phyloP scores from a whole-genome alignment of 37 sponge, comb jelly and placozoan genomes.

The Beroe ovata region DNA sequence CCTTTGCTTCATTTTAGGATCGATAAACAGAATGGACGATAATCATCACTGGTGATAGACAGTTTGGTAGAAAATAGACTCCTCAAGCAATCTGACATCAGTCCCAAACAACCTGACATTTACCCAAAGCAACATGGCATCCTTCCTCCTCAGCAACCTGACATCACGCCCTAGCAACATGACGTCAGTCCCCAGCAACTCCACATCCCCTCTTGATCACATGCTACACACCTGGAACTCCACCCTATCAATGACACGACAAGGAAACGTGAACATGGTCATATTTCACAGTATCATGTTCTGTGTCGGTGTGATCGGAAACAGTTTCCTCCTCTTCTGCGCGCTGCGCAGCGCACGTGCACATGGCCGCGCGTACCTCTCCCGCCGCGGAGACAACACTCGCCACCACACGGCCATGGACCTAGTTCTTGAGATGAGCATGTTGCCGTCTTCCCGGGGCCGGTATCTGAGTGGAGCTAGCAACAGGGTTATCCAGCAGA shows the following conservation, averaged over 20 bases:
- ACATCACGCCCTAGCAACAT: background rate
- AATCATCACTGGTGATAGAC: no score
- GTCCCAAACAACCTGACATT: no score
- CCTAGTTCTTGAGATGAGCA: background rate
- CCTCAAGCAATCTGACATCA: no score
- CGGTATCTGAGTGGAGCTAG: background rate
- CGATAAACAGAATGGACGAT: no score
- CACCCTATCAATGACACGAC: background rate
- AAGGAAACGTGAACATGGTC: background rate
- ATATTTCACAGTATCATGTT: slow-evolving; percentile 5
- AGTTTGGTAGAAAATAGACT: no score
- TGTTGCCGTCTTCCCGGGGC: background rate
- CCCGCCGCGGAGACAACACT: background rate
- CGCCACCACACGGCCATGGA: background rate
- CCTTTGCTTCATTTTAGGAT: no score
- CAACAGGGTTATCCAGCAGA: background rate
- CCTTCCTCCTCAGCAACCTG: background rate
- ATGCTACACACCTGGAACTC: background rate
- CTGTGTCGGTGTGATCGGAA: background rate
- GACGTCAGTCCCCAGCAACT: background rate
- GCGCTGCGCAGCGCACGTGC: background rate
- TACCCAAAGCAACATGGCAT: background rate
- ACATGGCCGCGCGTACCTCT: background rate
- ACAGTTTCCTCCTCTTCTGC: slow-evolving; percentile 7
- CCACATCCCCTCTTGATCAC: no score